These are phyloP conservation scores for Xenops minutus DNA, from an alignment of 2,797 vertebrate genomes.

Conservation along the genomic window DNA sequence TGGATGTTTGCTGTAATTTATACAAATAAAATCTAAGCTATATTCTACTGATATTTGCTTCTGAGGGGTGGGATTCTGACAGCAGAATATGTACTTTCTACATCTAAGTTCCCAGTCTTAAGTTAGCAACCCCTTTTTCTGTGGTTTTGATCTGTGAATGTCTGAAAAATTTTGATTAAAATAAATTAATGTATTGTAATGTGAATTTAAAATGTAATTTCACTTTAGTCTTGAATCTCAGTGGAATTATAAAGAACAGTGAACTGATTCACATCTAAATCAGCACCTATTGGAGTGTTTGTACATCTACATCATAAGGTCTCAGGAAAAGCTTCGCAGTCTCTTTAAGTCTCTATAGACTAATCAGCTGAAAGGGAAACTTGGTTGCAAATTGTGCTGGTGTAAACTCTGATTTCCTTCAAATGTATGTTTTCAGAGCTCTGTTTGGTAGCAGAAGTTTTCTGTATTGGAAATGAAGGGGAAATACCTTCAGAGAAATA, in stretches of 20 bases:
- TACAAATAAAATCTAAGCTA: not conserved
- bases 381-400: not conserved
- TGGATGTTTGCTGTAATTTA: not conserved
- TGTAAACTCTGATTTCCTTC: not conserved
- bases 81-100: not conserved
- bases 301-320: not conserved
- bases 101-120: not conserved
- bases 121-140: not conserved
- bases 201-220: not conserved
- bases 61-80: not conserved
- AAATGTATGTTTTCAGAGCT: not conserved
- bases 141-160: not conserved
- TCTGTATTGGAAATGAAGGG: not conserved
- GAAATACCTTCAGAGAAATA: not conserved
- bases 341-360: not conserved
- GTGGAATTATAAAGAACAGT: not conserved
- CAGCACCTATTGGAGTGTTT: not conserved
- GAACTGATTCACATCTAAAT: not conserved
- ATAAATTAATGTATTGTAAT: not conserved
- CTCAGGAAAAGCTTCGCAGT: not conserved
- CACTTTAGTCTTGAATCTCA: not conserved
- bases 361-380: not conserved
- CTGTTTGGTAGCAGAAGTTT: not conserved
- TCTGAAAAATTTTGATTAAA: not conserved
- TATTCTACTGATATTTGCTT: not conserved